Evolutionary conservation across 2,888 invertebrate genomes (phyloP).

Genomic region (Parnassius glacialis): DNA sequence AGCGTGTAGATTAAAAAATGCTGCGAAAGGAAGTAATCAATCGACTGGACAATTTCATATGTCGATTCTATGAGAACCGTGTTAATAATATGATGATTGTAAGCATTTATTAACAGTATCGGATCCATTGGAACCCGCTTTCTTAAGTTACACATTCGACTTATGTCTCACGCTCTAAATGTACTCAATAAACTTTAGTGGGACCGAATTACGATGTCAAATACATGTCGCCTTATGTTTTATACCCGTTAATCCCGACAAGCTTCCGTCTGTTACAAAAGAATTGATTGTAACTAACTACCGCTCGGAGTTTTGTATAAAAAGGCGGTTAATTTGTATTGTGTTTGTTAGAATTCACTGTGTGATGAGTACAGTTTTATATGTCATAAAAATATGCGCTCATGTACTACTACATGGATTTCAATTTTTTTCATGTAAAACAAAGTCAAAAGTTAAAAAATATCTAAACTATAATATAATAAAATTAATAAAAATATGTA

Average conservation of each 20-base stretch:
- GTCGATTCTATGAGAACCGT: slow-evolving; percentile 9
- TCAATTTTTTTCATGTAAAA: no score
- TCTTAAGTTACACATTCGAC: slow-evolving; percentile 11
- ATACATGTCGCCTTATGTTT: slow-evolving; percentile 23
- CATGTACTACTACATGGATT: no score
- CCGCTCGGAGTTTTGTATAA: slow-evolving; percentile 1
- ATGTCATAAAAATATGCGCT: no score
- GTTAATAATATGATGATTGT: slow-evolving; percentile 19
- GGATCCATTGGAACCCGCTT: slow-evolving; percentile 5
- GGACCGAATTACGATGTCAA: slow-evolving; percentile 19
- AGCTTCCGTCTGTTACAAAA: slow-evolving; percentile 13
- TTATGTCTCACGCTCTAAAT: slow-evolving; percentile 6
- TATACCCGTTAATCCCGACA: slow-evolving; percentile 22
- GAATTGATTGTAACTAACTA: slow-evolving; percentile 1
- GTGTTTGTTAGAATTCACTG: no score
- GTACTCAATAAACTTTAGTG: slow-evolving; percentile 16
- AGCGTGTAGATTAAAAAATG: slow-evolving; percentile 1
- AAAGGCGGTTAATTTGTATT: no score
- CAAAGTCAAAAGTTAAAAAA: no score
- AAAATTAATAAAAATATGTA: no score
- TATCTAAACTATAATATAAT: no score
- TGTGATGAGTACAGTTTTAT: no score
- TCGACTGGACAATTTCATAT: slow-evolving; percentile 5
- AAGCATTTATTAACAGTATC: slow-evolving; percentile 4
- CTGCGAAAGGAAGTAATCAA: slow-evolving; percentile 23